Conservation (phyloP, 2,113 vertebrate genomes). For the Callaeas wilsoni region DNA sequence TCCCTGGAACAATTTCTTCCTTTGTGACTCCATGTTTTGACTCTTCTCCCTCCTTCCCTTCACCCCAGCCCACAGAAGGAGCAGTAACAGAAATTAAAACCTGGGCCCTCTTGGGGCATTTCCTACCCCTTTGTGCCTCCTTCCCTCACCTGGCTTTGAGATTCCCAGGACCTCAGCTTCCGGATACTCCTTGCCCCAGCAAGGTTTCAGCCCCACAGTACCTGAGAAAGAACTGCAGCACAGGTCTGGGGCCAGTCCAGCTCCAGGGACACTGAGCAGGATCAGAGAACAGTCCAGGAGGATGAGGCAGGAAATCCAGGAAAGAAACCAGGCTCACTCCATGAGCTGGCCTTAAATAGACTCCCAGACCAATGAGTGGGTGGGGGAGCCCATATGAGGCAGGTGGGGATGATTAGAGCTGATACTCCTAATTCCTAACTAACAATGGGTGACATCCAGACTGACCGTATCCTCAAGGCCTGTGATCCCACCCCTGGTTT, state of each 20-base stretch:
- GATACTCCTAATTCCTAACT: not conserved
- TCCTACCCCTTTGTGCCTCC: not conserved
- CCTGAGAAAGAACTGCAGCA: not conserved
- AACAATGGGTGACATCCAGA: not conserved
- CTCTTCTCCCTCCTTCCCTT: not conserved
- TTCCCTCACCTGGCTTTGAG: not conserved
- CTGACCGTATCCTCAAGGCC: not conserved
- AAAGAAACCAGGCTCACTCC: accelerated
- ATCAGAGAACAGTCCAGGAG: not conserved
- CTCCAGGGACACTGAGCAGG: not conserved
- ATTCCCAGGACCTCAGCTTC: not conserved
- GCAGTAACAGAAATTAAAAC: not conserved
- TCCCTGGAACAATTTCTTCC: not conserved
- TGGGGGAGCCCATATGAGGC: not conserved
- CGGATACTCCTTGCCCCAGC: not conserved
- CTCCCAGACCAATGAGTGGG: not conserved
- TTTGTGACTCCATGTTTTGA: not conserved
- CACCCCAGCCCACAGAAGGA: not conserved
- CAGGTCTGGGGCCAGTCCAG: not conserved
- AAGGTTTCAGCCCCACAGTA: not conserved
- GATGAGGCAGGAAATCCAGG: accelerated
- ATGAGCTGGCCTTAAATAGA: not conserved
- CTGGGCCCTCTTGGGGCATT: accelerated
- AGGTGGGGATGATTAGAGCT: not conserved
- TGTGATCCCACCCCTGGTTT: not conserved